Percentiles rank a stretch among this genome's conserved stretches.
Conservation (phyloP, 35 echinoderm and acorn worm genomes). For the Antedon bifida region DNA sequence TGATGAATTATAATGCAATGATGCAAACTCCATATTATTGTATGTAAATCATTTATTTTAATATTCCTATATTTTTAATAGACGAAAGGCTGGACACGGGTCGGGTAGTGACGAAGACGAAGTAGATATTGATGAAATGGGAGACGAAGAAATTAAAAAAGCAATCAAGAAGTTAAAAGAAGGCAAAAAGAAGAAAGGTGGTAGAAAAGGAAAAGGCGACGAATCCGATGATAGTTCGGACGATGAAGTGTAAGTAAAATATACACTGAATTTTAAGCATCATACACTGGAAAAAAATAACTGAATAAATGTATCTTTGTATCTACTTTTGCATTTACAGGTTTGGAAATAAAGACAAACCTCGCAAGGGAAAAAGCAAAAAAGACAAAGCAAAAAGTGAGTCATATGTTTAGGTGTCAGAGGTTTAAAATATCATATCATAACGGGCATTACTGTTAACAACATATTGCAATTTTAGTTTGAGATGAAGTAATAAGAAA, state of each 20-base stretch:
- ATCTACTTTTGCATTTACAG: too few relatives aligned
- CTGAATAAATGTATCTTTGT: too few relatives aligned
- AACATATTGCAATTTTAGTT: too few relatives aligned
- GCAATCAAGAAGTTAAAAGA: conserved; percentile 25
- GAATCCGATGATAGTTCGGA: not conserved
- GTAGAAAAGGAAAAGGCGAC: conserved; percentile 10
- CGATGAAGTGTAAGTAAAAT: not conserved
- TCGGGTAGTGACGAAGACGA: not conserved
- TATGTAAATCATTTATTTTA: too few relatives aligned
- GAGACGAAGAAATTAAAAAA: conserved; percentile 17
- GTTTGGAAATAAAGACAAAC: conserved; percentile 24
- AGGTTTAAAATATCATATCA: too few relatives aligned
- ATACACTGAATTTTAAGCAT: too few relatives aligned
- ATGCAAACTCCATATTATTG: too few relatives aligned
- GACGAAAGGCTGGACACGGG: not conserved
- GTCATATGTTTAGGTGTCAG: too few relatives aligned
- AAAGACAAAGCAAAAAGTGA: conserved; percentile 9
- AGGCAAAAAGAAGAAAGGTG: conserved; percentile 26
- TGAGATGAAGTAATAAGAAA: too few relatives aligned
- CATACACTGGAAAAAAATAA: too few relatives aligned
- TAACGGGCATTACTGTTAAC: too few relatives aligned
- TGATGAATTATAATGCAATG: too few relatives aligned
- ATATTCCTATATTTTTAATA: not conserved
- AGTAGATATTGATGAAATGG: not conserved
- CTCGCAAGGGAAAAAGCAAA: conserved; percentile 19